Base-by-base conservation (phyloP, 1,140 invertebrate genomes). In the Pseudoatta argentina region DNA sequence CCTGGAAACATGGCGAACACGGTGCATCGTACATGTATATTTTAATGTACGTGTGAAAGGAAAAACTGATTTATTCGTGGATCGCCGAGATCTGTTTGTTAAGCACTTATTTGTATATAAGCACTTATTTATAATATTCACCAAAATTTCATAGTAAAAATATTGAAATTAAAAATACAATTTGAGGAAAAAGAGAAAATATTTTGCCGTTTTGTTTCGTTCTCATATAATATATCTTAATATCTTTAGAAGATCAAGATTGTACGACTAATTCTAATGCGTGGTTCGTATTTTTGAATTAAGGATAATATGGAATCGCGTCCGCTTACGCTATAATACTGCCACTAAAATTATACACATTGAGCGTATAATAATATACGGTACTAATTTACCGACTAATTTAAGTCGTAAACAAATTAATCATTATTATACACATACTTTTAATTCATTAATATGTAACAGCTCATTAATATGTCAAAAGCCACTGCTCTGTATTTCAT, bases 1-100 rank as follows among this genome's bases (percentile, higher is more conserved):
- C 67, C 75, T 85, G 86, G 51, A 76, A 86, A 82, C 72, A 53
- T 21, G 48, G 44, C 39, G 34, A 61, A 55, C 51, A 34, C 18
- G 44, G 21, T 55, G 48, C 48, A 53, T 53, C 18, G 21, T 73
- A 73, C 10, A 55, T 53, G 8, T 44, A 67, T 67, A 48, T 44
- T 69, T 30, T 12, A 30, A 66, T 34, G 34, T 67, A 44, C 5
- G n/a, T 30, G 12, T 14, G 16, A 73, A 73, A 73, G 51, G 8
- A 34, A 75, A 55, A 24, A 48, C 48, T 53, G 75, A 34, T 77
- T 27, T 14, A 12, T 64, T 53, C 30, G 14, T 55, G n/a, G 8
- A 67, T 76, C 4, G 3, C 2, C 10, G 10, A 3, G 39, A 14
- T 27, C 63, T 64, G 12, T 18, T 24, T 64, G 5, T 77, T 21